Percentiles rank a stretch among this genome's conserved stretches.
phyloP scores from a whole-genome alignment of 2,797 vertebrate species.

The Macroramphosus scolopax region DNA sequence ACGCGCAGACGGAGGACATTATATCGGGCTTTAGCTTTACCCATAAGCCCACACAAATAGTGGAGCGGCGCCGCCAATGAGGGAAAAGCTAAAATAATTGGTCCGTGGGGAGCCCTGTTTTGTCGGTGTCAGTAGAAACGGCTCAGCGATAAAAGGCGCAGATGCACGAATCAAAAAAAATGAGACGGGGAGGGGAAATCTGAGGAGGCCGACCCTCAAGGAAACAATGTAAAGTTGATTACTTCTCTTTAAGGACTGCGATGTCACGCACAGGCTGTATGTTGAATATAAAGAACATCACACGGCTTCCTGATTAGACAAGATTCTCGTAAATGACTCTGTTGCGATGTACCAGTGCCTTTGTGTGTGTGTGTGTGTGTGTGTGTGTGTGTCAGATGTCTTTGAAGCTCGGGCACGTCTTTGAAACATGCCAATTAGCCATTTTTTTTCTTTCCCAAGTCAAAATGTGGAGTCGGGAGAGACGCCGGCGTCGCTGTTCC shows the following conservation, averaged over 20 bases:
- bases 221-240: constrained; percentile 28
- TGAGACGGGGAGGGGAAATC: constrained; percentile 25
- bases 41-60: constrained; percentile 50
- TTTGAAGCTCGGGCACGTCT: constrained; percentile 38
- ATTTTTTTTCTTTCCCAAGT: neutral
- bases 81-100: constrained; percentile 73
- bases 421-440: constrained; percentile 53
- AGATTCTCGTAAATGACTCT: constrained; percentile 20
- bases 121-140: constrained; percentile 65
- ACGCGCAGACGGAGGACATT: constrained; percentile 31
- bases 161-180: constrained; percentile 57
- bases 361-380: neutral
- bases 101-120: constrained; percentile 61
- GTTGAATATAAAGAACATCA: constrained; percentile 10
- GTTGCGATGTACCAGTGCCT: constrained; percentile 2
- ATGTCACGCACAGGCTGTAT: neutral
- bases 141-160: constrained; percentile 59
- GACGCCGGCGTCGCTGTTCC: constrained; percentile 32
- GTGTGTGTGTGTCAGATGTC: no score
- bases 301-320: constrained; percentile 28
- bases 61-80: constrained; percentile 48
- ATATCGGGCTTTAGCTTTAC: constrained; percentile 37
- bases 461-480: constrained; percentile 16
- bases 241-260: constrained; percentile 27
- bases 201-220: constrained; percentile 43